Conservation (phyloP, 2,888 invertebrate species). For the Leptinotarsa juncta region DNA sequence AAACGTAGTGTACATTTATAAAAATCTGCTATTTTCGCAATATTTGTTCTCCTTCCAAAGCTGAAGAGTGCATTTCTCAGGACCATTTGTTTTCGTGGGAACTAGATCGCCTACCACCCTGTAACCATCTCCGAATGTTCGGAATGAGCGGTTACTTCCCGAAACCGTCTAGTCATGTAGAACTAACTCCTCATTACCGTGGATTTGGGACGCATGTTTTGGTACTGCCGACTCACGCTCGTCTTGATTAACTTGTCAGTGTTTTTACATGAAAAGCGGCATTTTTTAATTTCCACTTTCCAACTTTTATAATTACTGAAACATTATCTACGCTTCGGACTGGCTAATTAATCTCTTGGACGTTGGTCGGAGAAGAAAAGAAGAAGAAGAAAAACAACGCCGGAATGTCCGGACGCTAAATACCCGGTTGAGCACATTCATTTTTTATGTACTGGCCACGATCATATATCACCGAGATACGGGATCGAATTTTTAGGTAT, state of each 20-base stretch:
- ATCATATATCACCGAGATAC: conserved; percentile 42
- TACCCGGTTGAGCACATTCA: conserved; percentile 13
- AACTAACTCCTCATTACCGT: conserved; percentile 61
- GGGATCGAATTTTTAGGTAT: conserved; percentile 46
- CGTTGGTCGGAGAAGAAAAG: neutral
- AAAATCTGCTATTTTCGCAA: no score
- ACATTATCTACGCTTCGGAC: conserved; percentile 55
- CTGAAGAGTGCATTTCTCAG: neutral
- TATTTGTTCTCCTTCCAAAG: neutral
- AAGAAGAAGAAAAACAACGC: conserved; percentile 31
- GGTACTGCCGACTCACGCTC: conserved; percentile 60
- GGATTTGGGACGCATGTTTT: conserved; percentile 63
- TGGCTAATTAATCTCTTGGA: conserved; percentile 50
- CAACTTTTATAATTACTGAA: conserved; percentile 55
- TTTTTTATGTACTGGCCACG: conserved; percentile 22
- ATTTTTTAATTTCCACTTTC: conserved; percentile 56
- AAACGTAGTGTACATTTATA: no score
- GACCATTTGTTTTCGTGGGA: neutral
- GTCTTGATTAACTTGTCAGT: conserved; percentile 66
- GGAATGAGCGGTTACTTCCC: conserved; percentile 40
- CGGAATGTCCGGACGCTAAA: conserved; percentile 38
- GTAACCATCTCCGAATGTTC: conserved; percentile 23
- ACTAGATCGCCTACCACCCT: neutral
- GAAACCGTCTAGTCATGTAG: conserved; percentile 57
- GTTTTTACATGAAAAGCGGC: conserved; percentile 63